phyloP scores from a whole-genome alignment of 2,797 vertebrate genomes.

The Micrastur ruficollis region DNA sequence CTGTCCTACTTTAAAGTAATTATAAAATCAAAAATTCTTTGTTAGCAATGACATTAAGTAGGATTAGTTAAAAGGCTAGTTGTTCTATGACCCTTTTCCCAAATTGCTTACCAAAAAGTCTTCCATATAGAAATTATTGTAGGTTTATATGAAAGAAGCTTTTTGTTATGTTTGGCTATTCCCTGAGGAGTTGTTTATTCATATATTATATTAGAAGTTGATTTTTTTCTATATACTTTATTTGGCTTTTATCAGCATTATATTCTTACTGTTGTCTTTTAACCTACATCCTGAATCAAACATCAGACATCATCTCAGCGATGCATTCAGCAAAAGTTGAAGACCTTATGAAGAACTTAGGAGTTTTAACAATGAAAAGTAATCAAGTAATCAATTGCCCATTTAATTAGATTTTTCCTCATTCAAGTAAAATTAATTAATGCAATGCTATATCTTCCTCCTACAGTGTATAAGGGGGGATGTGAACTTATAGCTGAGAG shows the following conservation, averaged over 20 bases:
- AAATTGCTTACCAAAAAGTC: not conserved
- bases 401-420: not conserved
- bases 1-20: slow-evolving; percentile 3
- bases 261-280: not conserved
- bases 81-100: not conserved
- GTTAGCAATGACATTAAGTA: not conserved
- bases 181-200: not conserved
- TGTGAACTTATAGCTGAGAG: not conserved
- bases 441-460: not conserved
- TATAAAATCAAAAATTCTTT: not conserved
- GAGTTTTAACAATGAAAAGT: not conserved
- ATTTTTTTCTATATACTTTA: not conserved
- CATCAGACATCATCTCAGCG: not conserved
- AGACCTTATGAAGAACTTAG: not conserved
- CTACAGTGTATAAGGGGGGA: not conserved
- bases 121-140: not conserved
- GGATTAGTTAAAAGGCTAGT: not conserved
- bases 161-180: not conserved
- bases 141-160: not conserved
- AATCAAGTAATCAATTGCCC: slow-evolving; percentile 3
- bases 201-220: not conserved
- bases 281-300: not conserved
- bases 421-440: slow-evolving; percentile 28
- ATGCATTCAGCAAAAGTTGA: not conserved
- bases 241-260: not conserved